These are phyloP conservation scores for Nymphalis io DNA, from an alignment of 1,140 invertebrate genomes.

Conservation along the genomic window DNA sequence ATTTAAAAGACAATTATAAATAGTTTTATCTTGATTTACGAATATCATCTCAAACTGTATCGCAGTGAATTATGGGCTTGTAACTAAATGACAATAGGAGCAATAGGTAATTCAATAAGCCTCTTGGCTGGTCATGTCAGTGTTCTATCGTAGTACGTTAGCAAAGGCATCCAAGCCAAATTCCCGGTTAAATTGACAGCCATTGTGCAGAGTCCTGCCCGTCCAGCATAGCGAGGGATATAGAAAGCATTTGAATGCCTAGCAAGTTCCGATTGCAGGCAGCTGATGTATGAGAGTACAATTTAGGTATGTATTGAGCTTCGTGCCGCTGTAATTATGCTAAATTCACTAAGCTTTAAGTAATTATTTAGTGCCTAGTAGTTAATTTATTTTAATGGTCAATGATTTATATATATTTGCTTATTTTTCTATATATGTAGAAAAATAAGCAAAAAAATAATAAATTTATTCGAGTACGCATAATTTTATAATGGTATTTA, in stretches of 20 bases:
- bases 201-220: constrained; percentile 63
- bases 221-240: constrained; percentile 54
- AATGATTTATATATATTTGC: too few relatives aligned
- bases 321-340: background rate
- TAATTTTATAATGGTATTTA: too few relatives aligned
- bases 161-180: constrained; percentile 62
- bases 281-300: constrained; percentile 19
- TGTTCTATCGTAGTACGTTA: constrained; percentile 21
- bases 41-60: background rate
- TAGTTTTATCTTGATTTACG: background rate
- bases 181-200: constrained; percentile 64
- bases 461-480: too few relatives aligned
- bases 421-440: too few relatives aligned
- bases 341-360: background rate
- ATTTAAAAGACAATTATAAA: background rate
- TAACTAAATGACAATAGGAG: constrained; percentile 28
- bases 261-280: constrained; percentile 60
- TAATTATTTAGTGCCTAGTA: too few relatives aligned
- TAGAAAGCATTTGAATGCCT: constrained; percentile 72
- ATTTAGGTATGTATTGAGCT: constrained; percentile 9
- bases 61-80: constrained; percentile 11
- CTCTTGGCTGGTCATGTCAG: constrained; percentile 28
- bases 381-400: too few relatives aligned
- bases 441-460: too few relatives aligned
- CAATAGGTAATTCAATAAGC: constrained; percentile 32